Conservation (phyloP, 2,113 vertebrate species). For the Pitta sordida region DNA sequence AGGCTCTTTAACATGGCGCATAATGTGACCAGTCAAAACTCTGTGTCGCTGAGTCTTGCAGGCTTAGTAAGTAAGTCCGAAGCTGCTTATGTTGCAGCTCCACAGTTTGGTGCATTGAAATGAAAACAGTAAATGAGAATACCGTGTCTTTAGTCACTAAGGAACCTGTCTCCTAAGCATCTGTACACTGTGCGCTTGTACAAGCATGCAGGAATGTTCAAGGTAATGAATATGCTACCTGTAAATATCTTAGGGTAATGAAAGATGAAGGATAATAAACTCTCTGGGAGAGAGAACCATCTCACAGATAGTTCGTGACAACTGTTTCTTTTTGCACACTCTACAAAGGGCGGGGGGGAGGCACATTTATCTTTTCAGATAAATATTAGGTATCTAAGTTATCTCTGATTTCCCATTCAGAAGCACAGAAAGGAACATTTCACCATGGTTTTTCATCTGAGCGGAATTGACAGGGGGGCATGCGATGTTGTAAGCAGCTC, state of each 20-base stretch:
- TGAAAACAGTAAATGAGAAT: background rate
- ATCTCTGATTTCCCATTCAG: slow-evolving; percentile 6
- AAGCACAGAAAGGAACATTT: slow-evolving; percentile 27
- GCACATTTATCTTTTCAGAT: background rate
- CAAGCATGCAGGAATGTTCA: background rate
- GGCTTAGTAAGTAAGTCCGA: background rate
- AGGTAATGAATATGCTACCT: slow-evolving; percentile 20
- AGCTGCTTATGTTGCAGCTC: slow-evolving; percentile 8
- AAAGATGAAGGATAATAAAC: slow-evolving; percentile 49
- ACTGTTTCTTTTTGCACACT: background rate
- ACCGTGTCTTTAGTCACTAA: background rate
- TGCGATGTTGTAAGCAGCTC: background rate
- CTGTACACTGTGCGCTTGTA: background rate
- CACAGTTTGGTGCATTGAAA: background rate
- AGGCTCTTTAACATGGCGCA: slow-evolving; percentile 64
- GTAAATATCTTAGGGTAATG: slow-evolving; percentile 36
- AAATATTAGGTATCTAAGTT: background rate
- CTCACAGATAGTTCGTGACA: background rate
- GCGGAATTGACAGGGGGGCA: background rate
- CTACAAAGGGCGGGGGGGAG: background rate
- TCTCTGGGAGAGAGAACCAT: slow-evolving; percentile 9
- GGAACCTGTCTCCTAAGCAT: background rate
- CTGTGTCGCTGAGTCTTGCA: background rate
- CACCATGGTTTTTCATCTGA: slow-evolving; percentile 4
- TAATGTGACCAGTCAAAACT: slow-evolving; percentile 62